Conservation (phyloP, 2,113 vertebrate species). For the Callipepla squamata region DNA sequence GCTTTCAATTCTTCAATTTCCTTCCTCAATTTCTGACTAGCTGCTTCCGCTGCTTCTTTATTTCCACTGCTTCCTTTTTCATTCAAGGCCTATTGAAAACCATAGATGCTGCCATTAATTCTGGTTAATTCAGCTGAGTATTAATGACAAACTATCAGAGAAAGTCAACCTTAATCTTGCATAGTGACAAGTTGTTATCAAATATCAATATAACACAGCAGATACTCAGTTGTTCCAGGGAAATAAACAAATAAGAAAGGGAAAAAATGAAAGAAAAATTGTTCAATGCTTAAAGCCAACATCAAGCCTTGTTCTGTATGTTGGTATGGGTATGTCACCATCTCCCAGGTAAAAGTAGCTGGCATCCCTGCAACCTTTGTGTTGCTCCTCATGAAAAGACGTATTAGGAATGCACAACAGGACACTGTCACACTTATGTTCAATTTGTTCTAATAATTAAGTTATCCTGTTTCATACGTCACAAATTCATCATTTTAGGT, state of each 20-base stretch:
- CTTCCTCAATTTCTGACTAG: constrained; percentile 77
- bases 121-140: background rate
- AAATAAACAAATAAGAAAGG: background rate
- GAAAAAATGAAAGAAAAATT: background rate
- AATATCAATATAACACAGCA: background rate
- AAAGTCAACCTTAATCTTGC: background rate
- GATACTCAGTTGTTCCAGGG: background rate
- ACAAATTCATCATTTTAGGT: background rate
- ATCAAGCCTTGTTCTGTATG: background rate
- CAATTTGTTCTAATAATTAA: background rate
- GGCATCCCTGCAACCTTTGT: background rate
- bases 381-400: background rate
- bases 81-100: constrained; percentile 78
- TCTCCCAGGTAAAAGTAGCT: background rate
- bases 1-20: constrained; percentile 80
- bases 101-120: constrained; percentile 22
- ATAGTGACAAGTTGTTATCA: background rate
- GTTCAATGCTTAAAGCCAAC: background rate
- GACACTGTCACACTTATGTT: accelerated
- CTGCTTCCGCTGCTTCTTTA: constrained; percentile 48
- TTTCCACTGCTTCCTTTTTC: constrained; percentile 66
- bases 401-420: background rate
- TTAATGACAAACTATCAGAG: background rate
- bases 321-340: background rate
- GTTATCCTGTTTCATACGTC: background rate